Evolutionary conservation across 2,797 vertebrate species (phyloP), one percentile per base, ranked within the genome.

Genomic region (Hippocampus kuda): DNA sequence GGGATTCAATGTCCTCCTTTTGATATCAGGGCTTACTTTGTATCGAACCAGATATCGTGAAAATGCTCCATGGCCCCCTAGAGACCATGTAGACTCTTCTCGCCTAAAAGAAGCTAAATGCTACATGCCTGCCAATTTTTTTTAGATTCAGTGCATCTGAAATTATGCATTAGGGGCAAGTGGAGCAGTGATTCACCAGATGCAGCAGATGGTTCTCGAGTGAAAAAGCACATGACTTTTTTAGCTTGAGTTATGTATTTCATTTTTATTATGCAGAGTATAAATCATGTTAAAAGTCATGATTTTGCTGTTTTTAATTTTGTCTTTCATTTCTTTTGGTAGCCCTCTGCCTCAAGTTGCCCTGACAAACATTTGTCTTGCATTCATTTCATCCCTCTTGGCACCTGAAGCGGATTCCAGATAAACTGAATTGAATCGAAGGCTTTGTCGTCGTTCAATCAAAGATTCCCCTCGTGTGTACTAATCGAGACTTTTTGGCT

Each of bases 401-500:
- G 51, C 51, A 53, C 51, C 15, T n/a, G 5, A 53, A 22, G 51
- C 8, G 24, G 22, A 62, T 62, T 62, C 30, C 20, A 38, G 18
- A 62, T 42, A 8, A 38, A 38, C 34, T 8, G 34, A 38, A 38
- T 38, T 38, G 34, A 38, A 38, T 38, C 34, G 1, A 38, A 38
- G 7, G 34, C 34, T 38, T 38, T 38, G 34, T 38, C 4, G 7
- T 38, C 7, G 7, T 38, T 38, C 34, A 7, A 15, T 51, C 20
- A 20, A 20, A 5, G 24, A 15, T 15, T 57, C 3, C 13, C 11
- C 4, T 18, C 18, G 16, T 27, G 20, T 46, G 12, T 65, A 0
- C 63, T 46, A 8, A 65, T 7, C 26, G 15, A 42, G 11, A 20
- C 42, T 63, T 75, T 75, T 68, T 68, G 63, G 8, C 56, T 73